Evolutionary conservation across 2,797 vertebrate species (phyloP), one percentile per base, ranked within the genome.

Genomic region (Rhinichthys osculus): DNA sequence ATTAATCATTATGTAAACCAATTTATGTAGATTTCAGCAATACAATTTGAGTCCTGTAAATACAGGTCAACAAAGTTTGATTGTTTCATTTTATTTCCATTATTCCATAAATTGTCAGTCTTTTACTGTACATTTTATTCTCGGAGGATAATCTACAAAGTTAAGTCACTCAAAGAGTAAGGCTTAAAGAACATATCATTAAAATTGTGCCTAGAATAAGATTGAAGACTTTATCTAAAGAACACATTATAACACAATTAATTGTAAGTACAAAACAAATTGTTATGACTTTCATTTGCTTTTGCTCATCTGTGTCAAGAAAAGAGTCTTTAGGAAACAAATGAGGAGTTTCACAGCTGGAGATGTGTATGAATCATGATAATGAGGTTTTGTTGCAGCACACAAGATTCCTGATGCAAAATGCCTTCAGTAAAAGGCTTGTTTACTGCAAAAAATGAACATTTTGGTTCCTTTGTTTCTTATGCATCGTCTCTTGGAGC

Each of bases 351-450:
- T 59, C 17, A 52, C 44, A 67, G 64, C 71, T 76, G 85, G 35
- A 82, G 38, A 59, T 73, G 59, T 70, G 14, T 17, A 86, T 82
- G 64, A 30, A 30, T 83, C 66, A 72, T 42, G 66, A 19, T 82
- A 86, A 82, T 82, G 64, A 69, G 40, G 35, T 69, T 86, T 74
- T 21, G 21, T 35, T 67, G 30, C 66, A 38, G 30, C 59, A 30
- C 16, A n/a, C 44, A 54, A 11, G 7, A 52, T 54, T 23, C 62
- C 23, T 78, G 62, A 44, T 33, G 9, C 47, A 54, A 78, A 78
- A 42, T 71, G 73, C 27, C 52, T 82, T 72, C 3, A 38, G 35
- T 70, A 38, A 50, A 47, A 62, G 19, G 17, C 71, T 47, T 38
- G 3, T 76, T 78, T 27, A 50, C 9, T 30, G 6, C 7, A 59